Conservation (phyloP, 2,113 vertebrate genomes). For the Melanocharis versteri region DNA sequence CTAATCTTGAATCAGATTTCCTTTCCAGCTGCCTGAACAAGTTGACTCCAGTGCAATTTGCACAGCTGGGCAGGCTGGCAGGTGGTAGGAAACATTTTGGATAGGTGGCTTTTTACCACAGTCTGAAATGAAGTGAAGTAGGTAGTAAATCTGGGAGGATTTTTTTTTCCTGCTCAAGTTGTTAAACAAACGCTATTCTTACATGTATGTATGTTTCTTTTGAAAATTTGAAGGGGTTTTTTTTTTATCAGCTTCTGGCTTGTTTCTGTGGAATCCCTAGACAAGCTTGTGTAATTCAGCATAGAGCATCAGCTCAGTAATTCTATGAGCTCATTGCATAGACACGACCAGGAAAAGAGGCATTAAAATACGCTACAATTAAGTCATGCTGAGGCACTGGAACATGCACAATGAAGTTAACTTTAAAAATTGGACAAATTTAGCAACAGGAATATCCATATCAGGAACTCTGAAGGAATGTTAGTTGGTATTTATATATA, state of each 20-base stretch:
- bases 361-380: neutral
- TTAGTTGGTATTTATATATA: neutral
- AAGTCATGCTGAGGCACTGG: neutral
- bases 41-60: conserved; percentile 32
- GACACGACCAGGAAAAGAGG: neutral
- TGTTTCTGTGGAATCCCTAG: neutral
- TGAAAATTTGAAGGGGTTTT: neutral
- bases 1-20: conserved; percentile 12
- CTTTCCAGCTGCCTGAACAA: conserved; percentile 25
- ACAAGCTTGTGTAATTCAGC: neutral
- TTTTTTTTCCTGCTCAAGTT: neutral
- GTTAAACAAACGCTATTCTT: neutral
- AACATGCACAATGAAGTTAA: neutral
- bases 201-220: neutral
- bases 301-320: neutral
- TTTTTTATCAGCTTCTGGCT: neutral
- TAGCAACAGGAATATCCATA: neutral
- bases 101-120: neutral
- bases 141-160: neutral
- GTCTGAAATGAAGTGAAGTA: neutral
- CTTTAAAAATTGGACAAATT: neutral
- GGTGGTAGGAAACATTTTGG: conserved; percentile 8
- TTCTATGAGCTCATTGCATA: neutral
- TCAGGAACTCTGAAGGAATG: neutral
- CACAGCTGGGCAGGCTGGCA: conserved; percentile 18